phyloP scores from a whole-genome alignment of 2,797 vertebrate genomes.

The Bradypodion pumilum region DNA sequence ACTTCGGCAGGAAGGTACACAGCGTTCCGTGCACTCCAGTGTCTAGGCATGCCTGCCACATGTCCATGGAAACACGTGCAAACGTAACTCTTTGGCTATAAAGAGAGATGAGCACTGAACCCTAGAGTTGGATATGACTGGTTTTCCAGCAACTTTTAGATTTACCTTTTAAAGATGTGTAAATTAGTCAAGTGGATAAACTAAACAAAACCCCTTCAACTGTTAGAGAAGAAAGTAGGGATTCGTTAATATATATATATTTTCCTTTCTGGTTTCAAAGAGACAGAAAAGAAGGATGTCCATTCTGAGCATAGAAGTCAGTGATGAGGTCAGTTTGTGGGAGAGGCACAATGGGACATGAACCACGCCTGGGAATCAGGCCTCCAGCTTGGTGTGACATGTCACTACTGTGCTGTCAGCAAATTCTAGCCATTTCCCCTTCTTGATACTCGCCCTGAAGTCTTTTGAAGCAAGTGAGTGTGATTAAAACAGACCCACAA shows the following conservation, averaged over 20 bases:
- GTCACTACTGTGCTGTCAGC: neutral
- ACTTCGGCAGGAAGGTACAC: no score
- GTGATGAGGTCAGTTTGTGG: neutral
- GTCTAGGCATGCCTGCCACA: no score
- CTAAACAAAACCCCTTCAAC: neutral
- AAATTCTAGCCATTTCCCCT: neutral
- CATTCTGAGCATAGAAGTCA: no score
- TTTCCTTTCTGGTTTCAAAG: constrained; percentile 7
- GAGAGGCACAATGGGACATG: neutral
- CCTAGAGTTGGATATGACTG: no score
- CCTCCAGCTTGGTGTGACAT: neutral
- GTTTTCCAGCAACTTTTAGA: no score
- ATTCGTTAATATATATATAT: neutral
- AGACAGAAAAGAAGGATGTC: constrained; percentile 21
- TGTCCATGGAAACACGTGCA: no score
- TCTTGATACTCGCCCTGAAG: constrained; percentile 6
- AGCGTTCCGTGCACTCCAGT: no score
- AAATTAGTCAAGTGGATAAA: neutral
- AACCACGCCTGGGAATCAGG: neutral
- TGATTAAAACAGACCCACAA: constrained; percentile 13
- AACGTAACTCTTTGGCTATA: no score
- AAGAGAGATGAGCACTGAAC: no score
- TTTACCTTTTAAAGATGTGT: no score
- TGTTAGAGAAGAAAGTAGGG: neutral
- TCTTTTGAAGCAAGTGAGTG: neutral